phyloP scores from a whole-genome alignment of 2,888 invertebrate species.

The Dasysyrphus tricinctus region DNA sequence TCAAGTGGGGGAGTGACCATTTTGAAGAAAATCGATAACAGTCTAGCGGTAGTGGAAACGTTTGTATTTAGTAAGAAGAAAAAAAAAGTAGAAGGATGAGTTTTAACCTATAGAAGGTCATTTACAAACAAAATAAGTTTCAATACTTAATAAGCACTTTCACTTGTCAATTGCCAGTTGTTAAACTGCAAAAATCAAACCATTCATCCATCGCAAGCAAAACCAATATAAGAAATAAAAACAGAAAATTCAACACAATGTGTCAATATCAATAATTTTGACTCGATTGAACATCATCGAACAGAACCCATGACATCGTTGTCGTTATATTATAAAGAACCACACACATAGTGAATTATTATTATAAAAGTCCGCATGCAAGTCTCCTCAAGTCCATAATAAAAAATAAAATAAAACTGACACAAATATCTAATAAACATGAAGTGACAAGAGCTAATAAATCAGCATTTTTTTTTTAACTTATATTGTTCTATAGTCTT shows the following conservation, averaged over 20 bases:
- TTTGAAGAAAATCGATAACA: too few relatives aligned
- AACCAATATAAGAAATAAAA: constrained; percentile 8
- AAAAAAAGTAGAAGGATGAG: too few relatives aligned
- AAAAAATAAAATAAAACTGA: constrained; percentile 57
- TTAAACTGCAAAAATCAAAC: neutral
- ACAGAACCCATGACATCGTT: constrained; percentile 44
- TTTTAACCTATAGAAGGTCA: too few relatives aligned
- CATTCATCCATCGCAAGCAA: neutral
- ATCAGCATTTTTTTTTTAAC: constrained; percentile 24
- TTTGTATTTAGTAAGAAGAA: too few relatives aligned
- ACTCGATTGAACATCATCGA: constrained; percentile 61
- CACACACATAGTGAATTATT: constrained; percentile 59
- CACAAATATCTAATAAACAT: constrained; percentile 75
- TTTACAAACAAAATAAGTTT: too few relatives aligned
- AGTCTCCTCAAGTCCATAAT: constrained; percentile 23
- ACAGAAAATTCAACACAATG: constrained; percentile 45
- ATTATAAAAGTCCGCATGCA: constrained; percentile 20
- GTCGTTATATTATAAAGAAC: constrained; percentile 62
- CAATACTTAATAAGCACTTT: neutral
- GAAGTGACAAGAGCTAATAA: constrained; percentile 54
- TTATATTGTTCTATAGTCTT: neutral
- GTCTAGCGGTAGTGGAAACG: too few relatives aligned
- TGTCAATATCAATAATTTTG: constrained; percentile 63
- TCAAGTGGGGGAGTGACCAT: too few relatives aligned
- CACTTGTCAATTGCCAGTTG: constrained; percentile 1